These are phyloP conservation scores for Adela reaumurella DNA, from an alignment of 2,888 invertebrate species.

Conservation along the genomic window DNA sequence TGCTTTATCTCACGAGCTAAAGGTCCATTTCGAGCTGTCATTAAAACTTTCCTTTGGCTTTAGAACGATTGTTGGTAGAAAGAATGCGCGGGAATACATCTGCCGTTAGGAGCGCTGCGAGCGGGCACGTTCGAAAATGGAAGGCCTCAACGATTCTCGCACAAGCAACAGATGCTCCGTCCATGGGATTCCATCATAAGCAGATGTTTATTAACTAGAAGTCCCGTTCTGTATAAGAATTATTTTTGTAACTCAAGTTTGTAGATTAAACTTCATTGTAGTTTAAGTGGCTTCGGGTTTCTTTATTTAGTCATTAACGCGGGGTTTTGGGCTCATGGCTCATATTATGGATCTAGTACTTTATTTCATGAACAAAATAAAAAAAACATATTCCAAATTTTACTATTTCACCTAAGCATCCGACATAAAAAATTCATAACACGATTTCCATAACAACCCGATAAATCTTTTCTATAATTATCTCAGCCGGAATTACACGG, in stretches of 20 bases:
- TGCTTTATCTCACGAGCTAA: too few relatives aligned
- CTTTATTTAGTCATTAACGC: constrained; percentile 17
- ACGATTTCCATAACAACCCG: too few relatives aligned
- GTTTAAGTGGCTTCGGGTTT: constrained; percentile 41
- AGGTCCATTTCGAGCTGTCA: too few relatives aligned
- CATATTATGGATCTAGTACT: too few relatives aligned
- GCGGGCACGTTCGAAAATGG: constrained; percentile 47
- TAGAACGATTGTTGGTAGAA: background rate
- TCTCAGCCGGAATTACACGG: background rate
- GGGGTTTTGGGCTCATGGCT: too few relatives aligned
- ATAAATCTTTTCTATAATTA: too few relatives aligned
- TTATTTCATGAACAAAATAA: too few relatives aligned
- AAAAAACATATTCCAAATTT: too few relatives aligned
- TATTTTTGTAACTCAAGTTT: constrained; percentile 31
- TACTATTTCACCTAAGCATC: too few relatives aligned
- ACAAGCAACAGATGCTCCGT: constrained; percentile 50
- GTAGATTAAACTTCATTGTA: constrained; percentile 33
- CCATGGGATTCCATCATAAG: constrained; percentile 37
- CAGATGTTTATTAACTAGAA: constrained; percentile 43
- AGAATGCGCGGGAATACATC: constrained; percentile 26
- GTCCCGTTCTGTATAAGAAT: constrained; percentile 14
- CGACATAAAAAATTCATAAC: constrained; percentile 34
- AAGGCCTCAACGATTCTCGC: constrained; percentile 16
- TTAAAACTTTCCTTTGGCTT: too few relatives aligned
- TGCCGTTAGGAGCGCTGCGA: constrained; percentile 41